These are phyloP conservation scores for Numenius arquata DNA, from an alignment of 2,113 vertebrate genomes.

Conservation along the genomic window DNA sequence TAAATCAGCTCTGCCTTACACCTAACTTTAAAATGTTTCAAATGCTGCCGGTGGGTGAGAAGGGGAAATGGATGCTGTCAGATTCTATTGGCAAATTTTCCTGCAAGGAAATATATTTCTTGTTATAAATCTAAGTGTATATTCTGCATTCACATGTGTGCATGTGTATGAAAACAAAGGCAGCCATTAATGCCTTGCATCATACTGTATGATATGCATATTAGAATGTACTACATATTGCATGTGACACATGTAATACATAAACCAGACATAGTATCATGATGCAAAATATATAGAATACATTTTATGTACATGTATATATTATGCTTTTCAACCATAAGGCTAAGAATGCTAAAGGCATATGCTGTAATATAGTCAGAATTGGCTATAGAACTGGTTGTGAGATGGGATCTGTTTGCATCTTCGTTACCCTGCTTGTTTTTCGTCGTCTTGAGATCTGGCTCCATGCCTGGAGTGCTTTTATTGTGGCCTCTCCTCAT, in stretches of 20 bases:
- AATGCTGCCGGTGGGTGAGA: neutral
- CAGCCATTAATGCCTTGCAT: neutral
- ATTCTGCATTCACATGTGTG: neutral
- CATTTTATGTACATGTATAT: neutral
- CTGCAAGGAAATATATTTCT: neutral
- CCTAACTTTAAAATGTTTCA: neutral
- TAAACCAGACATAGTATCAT: neutral
- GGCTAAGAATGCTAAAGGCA: neutral
- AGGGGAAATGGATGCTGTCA: neutral
- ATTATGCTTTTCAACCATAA: neutral
- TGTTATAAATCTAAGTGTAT: neutral
- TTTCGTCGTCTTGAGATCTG: neutral
- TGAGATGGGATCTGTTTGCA: neutral
- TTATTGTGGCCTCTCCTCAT: conserved; percentile 3
- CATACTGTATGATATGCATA: neutral
- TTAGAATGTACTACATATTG: conserved; percentile 16
- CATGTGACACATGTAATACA: conserved; percentile 14
- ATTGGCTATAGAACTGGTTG: neutral
- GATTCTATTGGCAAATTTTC: neutral
- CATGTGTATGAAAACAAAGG: neutral
- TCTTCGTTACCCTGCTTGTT: neutral
- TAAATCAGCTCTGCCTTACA: neutral
- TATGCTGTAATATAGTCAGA: neutral
- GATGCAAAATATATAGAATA: neutral
- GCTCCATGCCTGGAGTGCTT: conserved; percentile 11